Base-by-base conservation (phyloP, 2,888 invertebrate genomes). In the Tinea semifulvella region DNA sequence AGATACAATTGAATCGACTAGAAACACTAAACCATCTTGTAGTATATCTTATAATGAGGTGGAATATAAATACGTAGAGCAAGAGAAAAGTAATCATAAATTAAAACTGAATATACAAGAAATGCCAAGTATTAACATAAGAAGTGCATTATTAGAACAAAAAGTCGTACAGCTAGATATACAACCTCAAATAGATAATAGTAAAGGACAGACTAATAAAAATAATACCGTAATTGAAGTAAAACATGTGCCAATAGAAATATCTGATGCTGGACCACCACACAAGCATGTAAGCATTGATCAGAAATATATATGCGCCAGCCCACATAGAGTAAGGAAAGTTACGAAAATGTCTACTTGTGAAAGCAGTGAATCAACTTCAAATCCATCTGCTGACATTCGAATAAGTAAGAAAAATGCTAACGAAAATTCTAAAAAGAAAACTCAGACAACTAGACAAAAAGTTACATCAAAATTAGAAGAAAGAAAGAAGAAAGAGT, bases 111-210 rank as follows among this genome's bases (percentile, higher is more conserved):
- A 68, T 52, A 53, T 81, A 50, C 83, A 83, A 63, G 58, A 64
- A 52, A 74, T 83, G 74, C 83, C 83, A 40, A 65, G 72, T 45
- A 73, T 84, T 48, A 75, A 72, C 53, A 84, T 85, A 49, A 70
- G 77, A 56, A 69, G 77, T 50, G 72, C 77, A 55, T 57, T 84
- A 17, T 77, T 66, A 43, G 65, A 71, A 47, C 83, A 84, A 56
- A 81, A 70, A 58, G 79, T 83, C 47, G 64, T 83, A 46, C 67
- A 75, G 20, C 61, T 84, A 52, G 72, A 81, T 53, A 84, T 84
- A 53, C 52, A 68, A 53, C 77, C 83, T 18, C 64, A 71, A 38
- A 52, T 44, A 40, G 55, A 52, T 4, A 53, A 56, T 45, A 47
- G 43, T 16, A 49, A 47, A 22, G 51, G 57, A 43, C 49, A 52